Base-by-base conservation (phyloP, 1,140 invertebrate species). In the Panagrolaimus sp. region DNA sequence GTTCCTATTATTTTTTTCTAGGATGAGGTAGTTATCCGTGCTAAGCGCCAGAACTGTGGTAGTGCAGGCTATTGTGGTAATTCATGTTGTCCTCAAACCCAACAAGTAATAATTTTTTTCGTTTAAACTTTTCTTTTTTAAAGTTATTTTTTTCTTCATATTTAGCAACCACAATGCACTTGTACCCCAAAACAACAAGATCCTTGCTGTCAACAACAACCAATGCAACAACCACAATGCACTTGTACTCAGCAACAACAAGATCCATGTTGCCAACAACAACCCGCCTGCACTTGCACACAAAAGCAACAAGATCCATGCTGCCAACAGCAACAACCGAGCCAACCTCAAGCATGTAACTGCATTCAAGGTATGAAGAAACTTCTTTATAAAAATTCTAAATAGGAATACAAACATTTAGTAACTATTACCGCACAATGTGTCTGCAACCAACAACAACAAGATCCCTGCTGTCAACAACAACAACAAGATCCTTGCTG, bases 301-400 rank as follows among this genome's bases (percentile, higher is more conserved):
- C n/a, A 23, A n/a, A 23, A 63, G 5, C 62, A 63, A 31, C 27
- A 63, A 20, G 62, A 63, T 63, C 38, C 27, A 20, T 42, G 27
- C 62, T 63, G 62, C n/a, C 62, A 63, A 63, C 62, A 63, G 42
- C 27, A 43, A 31, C 62, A 63, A 43, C 62, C 62, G 16, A 63
- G 62, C 51, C 51, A 57, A 57, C 51, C 20, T 20, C 9, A 20
- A 25, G 20, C 20, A n/a, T 63, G 62, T 63, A 43, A 63, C 38
- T 63, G 62, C 13, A 43, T 43, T 38, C 62, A 63, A 43, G 62
- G 27, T 63, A 43, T 4, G 27, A n/a, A n/a, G n/a, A n/a, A n/a
- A n/a, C n/a, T n/a, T n/a, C n/a, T 9, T 13, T 27, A 7, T n/a
- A 14, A 14, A 38, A 63, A n/a, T n/a, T 31, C 0, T 31, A 38